Evolutionary conservation across 2,113 vertebrate species (phyloP).

Genomic region (Indri indri): DNA sequence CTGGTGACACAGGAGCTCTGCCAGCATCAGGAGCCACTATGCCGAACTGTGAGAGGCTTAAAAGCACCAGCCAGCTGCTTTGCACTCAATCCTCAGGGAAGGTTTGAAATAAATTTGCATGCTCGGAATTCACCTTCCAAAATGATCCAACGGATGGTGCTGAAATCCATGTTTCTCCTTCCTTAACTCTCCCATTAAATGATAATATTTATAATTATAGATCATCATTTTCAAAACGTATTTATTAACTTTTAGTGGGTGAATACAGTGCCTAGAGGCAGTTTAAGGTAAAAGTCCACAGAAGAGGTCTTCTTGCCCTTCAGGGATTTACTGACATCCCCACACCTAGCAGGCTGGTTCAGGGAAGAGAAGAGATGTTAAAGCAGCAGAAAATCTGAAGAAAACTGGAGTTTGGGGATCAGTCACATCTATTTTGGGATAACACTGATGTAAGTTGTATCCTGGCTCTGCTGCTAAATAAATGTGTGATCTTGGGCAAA

Average conservation of each 20-base stretch:
- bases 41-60: constrained; percentile 46
- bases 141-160: not conserved
- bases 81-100: not conserved
- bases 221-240: not conserved
- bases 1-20: constrained; percentile 62
- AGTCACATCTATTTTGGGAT: not conserved
- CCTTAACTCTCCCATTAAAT: not conserved
- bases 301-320: not conserved
- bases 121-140: not conserved
- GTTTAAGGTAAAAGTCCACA: not conserved
- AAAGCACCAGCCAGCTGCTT: constrained; percentile 54
- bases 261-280: not conserved
- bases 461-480: not conserved
- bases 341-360: not conserved
- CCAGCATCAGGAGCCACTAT: constrained; percentile 42
- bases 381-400: not conserved
- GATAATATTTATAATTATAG: not conserved
- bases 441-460: not conserved
- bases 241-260: not conserved
- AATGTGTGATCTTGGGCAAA: not conserved
- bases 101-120: not conserved
- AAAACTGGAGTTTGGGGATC: not conserved
- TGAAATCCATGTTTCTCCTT: not conserved
- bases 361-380: not conserved
- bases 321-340: not conserved